Base-by-base conservation (phyloP, 1,140 invertebrate species). In the Danaus melanippus region DNA sequence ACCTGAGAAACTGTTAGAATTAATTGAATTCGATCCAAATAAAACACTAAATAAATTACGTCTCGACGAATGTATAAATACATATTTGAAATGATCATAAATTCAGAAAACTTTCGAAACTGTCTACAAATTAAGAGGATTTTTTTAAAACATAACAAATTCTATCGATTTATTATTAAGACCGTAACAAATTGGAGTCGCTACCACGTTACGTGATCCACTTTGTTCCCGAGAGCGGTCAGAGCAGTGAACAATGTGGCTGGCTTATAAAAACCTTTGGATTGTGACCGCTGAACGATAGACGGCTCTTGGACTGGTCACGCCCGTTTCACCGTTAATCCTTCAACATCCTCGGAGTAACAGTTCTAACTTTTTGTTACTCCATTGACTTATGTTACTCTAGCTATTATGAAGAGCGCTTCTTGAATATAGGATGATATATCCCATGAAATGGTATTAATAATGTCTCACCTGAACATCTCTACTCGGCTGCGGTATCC, bases 401-500 rank as follows among this genome's bases (percentile, higher is more conserved):
- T 32, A 0, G 6, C 46, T 21, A n/a, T 47, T 12, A 17, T 10
- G 10, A 47, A 47, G 15, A 9, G 21, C 12, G 5, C 7, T 53
- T 39, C 12, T 1, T 15, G 15, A 15, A 3, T 15, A 15, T 15
- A 15, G 15, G 15, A 15, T 15, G 15, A 15, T 1, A 15, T 15
- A 15, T 15, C 15, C 3, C 1, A 3, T 15, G 15, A 9, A 9
- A 52, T n/a, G 12, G 10, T 54, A 43, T n/a, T 17, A 56, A 63
- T 39, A 21, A 40, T 42, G 32, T 17, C 74, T 58, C 64, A 85
- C 82, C 82, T 85, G 80, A 71, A 74, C 53, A 62, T 80, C 80
- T 82, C 76, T 79, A 54, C 71, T 75, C 10, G 74, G 76, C 50
- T 74, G 79, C 48, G 73, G 78, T 53, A 76, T 15, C 67, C 78